These are phyloP conservation scores for Polyploca ridens DNA, from an alignment of 2,888 invertebrate species.

Conservation along the genomic window DNA sequence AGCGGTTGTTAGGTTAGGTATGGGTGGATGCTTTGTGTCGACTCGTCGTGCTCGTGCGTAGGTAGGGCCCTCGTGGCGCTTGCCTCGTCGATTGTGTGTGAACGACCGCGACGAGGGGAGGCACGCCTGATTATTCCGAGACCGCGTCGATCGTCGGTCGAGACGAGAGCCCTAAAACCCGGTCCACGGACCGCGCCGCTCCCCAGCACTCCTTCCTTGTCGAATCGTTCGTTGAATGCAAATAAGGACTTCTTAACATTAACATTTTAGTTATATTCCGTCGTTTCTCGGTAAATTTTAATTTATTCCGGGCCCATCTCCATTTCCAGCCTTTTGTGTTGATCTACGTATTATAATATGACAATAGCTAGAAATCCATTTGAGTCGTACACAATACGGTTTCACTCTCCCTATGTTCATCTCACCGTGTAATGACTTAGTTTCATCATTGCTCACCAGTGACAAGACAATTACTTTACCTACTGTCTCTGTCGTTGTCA, in stretches of 20 bases:
- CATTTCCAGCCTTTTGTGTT: slow-evolving; percentile 23
- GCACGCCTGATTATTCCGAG: slow-evolving; percentile 77
- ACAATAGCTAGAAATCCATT: slow-evolving; percentile 32
- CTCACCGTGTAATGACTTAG: slow-evolving; percentile 43
- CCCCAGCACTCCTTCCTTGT: slow-evolving; percentile 46
- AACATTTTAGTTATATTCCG: slow-evolving; percentile 55
- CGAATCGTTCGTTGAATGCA: slow-evolving; percentile 65
- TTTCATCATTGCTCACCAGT: slow-evolving; percentile 39
- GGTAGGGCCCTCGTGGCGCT: slow-evolving; percentile 72
- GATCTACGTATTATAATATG: slow-evolving; percentile 24
- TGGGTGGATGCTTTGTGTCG: slow-evolving; percentile 75
- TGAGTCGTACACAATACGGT: slow-evolving; percentile 35
- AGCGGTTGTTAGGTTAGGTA: slow-evolving; percentile 63
- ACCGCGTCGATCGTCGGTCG: slow-evolving; percentile 72
- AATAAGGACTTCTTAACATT: slow-evolving; percentile 59
- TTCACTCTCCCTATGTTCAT: slow-evolving; percentile 40
- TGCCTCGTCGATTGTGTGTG: slow-evolving; percentile 78
- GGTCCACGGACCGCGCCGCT: slow-evolving; percentile 48
- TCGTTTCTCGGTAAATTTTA: slow-evolving; percentile 36
- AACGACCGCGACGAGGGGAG: slow-evolving; percentile 80
- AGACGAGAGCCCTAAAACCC: slow-evolving; percentile 76
- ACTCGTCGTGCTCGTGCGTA: slow-evolving; percentile 68
- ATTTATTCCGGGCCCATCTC: slow-evolving; percentile 45
- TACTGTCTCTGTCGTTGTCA: slow-evolving; percentile 36
- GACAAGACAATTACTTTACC: slow-evolving; percentile 32